Evolutionary conservation across 2,113 vertebrate species (phyloP).

Genomic region (Orthonyx spaldingii): DNA sequence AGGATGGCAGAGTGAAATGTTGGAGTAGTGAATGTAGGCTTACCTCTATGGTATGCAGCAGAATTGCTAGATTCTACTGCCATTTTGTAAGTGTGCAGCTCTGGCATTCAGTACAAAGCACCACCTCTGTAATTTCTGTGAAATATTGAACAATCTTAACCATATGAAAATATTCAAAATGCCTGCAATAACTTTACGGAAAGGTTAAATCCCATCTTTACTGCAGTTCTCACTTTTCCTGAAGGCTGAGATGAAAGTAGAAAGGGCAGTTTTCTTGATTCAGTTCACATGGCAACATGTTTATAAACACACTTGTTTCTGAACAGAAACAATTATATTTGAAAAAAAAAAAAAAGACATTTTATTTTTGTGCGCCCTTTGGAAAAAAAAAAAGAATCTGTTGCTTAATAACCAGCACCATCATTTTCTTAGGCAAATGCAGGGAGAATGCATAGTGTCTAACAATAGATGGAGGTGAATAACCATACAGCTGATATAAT

Average conservation of each 20-base stretch:
- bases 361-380: not conserved
- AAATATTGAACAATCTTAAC: not conserved
- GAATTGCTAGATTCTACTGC: not conserved
- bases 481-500: not conserved
- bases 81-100: not conserved
- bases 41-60: not conserved
- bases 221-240: not conserved
- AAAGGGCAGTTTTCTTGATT: not conserved
- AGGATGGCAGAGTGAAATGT: not conserved
- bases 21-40: not conserved
- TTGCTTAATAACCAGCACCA: not conserved
- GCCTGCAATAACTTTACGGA: not conserved
- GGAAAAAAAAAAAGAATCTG: not conserved
- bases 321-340: not conserved
- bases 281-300: slow-evolving; percentile 7
- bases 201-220: not conserved
- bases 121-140: not conserved
- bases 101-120: not conserved
- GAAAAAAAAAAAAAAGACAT: not conserved
- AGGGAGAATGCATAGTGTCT: not conserved
- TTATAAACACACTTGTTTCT: not conserved
- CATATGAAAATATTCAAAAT: not conserved
- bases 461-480: not conserved
- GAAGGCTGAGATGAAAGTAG: slow-evolving; percentile 20
- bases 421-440: not conserved